Evolutionary conservation across 2,888 invertebrate genomes (phyloP).

Genomic region (Lydus trimaculatus): DNA sequence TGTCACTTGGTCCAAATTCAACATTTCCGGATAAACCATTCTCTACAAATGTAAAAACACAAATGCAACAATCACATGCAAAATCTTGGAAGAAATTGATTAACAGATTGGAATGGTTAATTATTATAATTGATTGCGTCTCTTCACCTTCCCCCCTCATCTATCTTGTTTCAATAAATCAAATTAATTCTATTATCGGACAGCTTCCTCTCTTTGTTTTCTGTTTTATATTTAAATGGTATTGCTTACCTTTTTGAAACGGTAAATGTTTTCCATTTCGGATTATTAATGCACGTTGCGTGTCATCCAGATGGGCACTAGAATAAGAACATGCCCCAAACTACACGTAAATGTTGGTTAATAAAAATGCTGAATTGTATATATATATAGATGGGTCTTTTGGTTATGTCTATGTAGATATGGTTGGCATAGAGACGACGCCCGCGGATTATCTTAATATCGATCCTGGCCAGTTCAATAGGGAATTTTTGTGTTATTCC

Average conservation of each 20-base stretch:
- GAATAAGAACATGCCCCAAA: conserved; percentile 1
- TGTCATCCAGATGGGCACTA: conserved; percentile 47
- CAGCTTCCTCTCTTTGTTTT: not conserved
- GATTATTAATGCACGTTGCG: conserved; percentile 55
- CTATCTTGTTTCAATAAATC: not conserved
- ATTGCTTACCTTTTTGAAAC: conserved; percentile 58
- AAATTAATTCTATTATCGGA: not conserved
- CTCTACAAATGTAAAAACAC: conserved; percentile 42
- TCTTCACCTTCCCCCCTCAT: not conserved
- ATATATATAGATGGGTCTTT: too few species aligned
- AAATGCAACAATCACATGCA: conserved; percentile 8
- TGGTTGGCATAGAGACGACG: conserved; percentile 9
- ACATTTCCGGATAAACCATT: conserved; percentile 60
- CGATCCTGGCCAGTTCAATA: not conserved
- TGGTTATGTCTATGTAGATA: not conserved
- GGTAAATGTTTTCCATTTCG: conserved; percentile 60
- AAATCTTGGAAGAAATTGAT: conserved; percentile 22
- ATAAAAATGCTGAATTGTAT: not conserved
- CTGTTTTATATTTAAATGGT: not conserved
- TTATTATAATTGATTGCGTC: conserved; percentile 15
- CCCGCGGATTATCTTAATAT: not conserved
- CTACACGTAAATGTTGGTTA: not conserved
- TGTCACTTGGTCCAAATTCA: conserved; percentile 54
- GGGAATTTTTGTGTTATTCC: not conserved
- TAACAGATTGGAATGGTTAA: not conserved